Percentiles rank a stretch among this genome's conserved stretches.
phyloP scores from a whole-genome alignment of 2,113 vertebrate species.

The Heterotilapia buettikoferi region DNA sequence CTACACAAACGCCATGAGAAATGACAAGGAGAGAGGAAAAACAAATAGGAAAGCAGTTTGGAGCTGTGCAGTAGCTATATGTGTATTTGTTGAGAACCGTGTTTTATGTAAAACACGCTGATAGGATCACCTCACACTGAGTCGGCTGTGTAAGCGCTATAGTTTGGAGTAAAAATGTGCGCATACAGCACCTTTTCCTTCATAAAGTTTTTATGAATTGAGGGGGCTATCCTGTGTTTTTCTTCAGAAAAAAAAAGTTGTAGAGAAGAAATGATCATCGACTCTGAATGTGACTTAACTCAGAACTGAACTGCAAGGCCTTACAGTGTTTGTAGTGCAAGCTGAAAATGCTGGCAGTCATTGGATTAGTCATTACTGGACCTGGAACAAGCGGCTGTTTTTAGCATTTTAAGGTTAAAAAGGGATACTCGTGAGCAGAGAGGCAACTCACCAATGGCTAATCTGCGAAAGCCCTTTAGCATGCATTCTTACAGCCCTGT shows the following conservation, averaged over 20 bases:
- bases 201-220: conserved; percentile 12
- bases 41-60: conserved; percentile 38
- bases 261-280: not conserved
- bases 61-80: conserved; percentile 19
- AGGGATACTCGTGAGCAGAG: conserved; percentile 44
- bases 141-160: not conserved
- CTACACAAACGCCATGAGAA: conserved; percentile 74
- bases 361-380: conserved; percentile 63
- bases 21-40: conserved; percentile 59
- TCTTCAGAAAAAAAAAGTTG: not conserved
- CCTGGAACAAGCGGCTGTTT: conserved; percentile 46
- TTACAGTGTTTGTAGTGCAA: conserved; percentile 30
- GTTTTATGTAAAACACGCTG: conserved; percentile 39
- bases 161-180: not conserved
- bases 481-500: not conserved
- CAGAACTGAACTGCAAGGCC: conserved; percentile 18
- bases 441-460: conserved; percentile 41
- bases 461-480: conserved; percentile 43
- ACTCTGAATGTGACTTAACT: conserved; percentile 6
- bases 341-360: conserved; percentile 30
- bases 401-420: conserved; percentile 62
- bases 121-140: conserved; percentile 7
- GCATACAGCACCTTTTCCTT: not conserved
- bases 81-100: conserved; percentile 10
- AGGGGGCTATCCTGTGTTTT: not conserved